phyloP scores from a whole-genome alignment of 2,113 vertebrate genomes.

The Eolophus roseicapilla region DNA sequence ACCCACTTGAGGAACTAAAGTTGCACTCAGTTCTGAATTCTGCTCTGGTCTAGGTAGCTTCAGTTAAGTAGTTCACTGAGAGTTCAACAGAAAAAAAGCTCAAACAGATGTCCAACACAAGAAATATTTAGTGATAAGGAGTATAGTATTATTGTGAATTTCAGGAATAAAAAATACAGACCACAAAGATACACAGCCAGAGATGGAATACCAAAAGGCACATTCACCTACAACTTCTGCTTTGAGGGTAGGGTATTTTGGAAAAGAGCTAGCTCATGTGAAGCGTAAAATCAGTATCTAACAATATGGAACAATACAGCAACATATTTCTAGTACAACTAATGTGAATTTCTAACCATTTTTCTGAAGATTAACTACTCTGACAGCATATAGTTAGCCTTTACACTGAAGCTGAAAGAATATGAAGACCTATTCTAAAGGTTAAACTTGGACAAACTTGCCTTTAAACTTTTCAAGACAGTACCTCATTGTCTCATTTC shows the following conservation, averaged over 20 bases:
- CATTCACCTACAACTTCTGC: not conserved
- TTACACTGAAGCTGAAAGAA: not conserved
- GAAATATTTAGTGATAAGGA: not conserved
- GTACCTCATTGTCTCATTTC: not conserved
- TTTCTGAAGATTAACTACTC: not conserved
- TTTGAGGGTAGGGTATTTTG: not conserved
- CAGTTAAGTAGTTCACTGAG: not conserved
- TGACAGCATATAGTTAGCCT: not conserved
- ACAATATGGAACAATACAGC: not conserved
- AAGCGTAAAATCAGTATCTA: not conserved
- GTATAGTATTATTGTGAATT: not conserved
- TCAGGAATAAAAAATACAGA: not conserved
- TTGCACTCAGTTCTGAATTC: not conserved
- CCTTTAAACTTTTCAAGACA: not conserved
- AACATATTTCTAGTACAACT: not conserved
- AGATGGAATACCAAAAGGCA: not conserved
- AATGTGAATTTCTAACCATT: not conserved
- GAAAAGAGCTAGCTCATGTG: not conserved
- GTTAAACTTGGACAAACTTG: not conserved
- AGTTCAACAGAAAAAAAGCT: not conserved
- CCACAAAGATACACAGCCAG: not conserved
- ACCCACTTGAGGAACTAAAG: not conserved
- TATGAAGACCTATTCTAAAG: not conserved
- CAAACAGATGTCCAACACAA: not conserved
- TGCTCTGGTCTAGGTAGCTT: not conserved